Conservation (phyloP, 2,797 vertebrate species). For the Adelosebastes latens region DNA sequence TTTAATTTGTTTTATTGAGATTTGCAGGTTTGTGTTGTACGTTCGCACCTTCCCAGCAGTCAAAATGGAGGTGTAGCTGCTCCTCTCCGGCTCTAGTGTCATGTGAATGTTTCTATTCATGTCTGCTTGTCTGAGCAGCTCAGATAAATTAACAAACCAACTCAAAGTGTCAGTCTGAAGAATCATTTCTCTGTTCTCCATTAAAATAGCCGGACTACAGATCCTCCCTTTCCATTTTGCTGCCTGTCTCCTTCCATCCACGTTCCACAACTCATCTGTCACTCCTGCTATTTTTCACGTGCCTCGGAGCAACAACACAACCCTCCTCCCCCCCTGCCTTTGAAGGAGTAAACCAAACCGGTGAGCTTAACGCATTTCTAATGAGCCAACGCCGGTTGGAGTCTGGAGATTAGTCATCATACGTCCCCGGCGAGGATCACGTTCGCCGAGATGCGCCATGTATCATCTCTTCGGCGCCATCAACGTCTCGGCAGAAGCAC, state of each 20-base stretch:
- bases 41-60: constrained; percentile 7
- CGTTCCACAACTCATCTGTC: constrained; percentile 69
- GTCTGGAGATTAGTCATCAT: constrained; percentile 77
- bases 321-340: constrained; percentile 39
- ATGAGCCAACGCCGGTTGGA: constrained; percentile 73
- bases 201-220: constrained; percentile 69
- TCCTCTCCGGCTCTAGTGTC: constrained; percentile 15
- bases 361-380: constrained; percentile 84
- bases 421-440: constrained; percentile 66
- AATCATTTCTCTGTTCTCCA: constrained; percentile 66
- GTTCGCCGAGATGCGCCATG: constrained; percentile 70
- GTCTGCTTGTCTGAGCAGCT: constrained; percentile 59
- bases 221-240: constrained; percentile 72
- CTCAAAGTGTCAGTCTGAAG: constrained; percentile 69
- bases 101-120: constrained; percentile 45
- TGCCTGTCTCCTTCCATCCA: constrained; percentile 72
- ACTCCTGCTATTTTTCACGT: constrained; percentile 62
- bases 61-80: constrained; percentile 33
- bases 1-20: background rate
- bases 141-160: constrained; percentile 73
- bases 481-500: constrained; percentile 51
- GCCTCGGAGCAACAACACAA: constrained; percentile 60
- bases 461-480: constrained; percentile 72
- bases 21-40: background rate
- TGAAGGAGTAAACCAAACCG: constrained; percentile 69